These are phyloP conservation scores for Uropetala carovei DNA, from an alignment of 2,888 invertebrate genomes.

Conservation along the genomic window DNA sequence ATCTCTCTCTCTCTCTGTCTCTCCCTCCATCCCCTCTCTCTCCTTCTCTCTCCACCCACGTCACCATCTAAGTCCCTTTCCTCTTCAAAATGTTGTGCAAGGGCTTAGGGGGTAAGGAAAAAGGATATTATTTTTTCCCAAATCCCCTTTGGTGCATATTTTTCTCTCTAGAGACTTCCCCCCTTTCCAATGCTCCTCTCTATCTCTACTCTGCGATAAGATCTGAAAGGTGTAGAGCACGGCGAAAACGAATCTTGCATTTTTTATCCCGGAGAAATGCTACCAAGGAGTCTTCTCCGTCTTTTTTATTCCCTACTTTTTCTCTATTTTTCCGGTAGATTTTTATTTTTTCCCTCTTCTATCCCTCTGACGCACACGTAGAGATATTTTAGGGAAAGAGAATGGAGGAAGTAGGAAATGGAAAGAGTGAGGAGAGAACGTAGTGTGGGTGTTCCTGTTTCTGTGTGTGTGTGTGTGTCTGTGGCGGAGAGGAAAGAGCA, in stretches of 20 bases:
- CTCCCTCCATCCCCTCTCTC: no score
- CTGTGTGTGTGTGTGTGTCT: neutral
- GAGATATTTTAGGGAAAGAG: neutral
- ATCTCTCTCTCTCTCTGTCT: no score
- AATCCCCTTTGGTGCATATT: no score
- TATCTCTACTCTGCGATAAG: neutral
- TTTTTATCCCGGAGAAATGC: neutral
- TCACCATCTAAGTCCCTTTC: no score
- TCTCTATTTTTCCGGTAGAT: neutral
- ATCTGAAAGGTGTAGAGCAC: neutral
- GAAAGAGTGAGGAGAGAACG: neutral
- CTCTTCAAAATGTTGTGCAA: no score
- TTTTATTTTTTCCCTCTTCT: neutral
- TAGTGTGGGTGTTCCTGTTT: no score
- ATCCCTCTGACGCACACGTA: neutral
- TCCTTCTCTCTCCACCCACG: no score
- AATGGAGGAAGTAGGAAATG: neutral
- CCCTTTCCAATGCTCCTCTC: neutral
- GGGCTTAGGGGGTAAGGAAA: no score
- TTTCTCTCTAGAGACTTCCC: neutral
- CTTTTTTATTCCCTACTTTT: neutral
- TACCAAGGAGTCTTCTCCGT: neutral
- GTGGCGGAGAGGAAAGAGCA: neutral
- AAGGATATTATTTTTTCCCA: no score
- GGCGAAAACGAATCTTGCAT: neutral